Evolutionary conservation across 2,888 invertebrate species (phyloP).

Genomic region (Chymomyza fuscimana): DNA sequence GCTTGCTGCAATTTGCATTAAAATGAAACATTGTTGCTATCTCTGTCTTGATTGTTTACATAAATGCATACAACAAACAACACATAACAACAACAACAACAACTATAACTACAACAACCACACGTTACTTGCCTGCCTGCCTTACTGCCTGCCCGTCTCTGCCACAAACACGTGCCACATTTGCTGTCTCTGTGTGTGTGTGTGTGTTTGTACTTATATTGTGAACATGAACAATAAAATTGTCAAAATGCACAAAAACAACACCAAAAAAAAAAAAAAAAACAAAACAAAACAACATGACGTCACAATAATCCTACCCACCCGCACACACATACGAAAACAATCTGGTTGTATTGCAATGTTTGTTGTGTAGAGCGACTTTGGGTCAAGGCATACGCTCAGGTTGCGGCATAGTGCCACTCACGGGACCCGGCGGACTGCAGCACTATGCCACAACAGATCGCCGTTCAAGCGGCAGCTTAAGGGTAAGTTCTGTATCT

Average conservation of each 20-base stretch:
- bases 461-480: conserved; percentile 78
- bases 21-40: conserved; percentile 50
- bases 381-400: conserved; percentile 80
- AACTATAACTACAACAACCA: conserved; percentile 23
- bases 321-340: conserved; percentile 42
- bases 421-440: conserved; percentile 79
- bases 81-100: conserved; percentile 11
- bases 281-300: too few relatives aligned
- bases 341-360: conserved; percentile 65
- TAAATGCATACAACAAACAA: conserved; percentile 8
- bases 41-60: conserved; percentile 60
- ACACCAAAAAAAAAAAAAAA: conserved; percentile 16
- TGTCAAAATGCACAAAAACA: conserved; percentile 43
- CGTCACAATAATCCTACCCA: conserved; percentile 3
- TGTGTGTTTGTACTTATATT: conserved; percentile 34
- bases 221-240: conserved; percentile 34
- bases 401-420: conserved; percentile 80
- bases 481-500: conserved; percentile 77
- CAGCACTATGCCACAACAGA: conserved; percentile 80
- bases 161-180: conserved; percentile 19
- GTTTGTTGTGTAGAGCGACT: conserved; percentile 79
- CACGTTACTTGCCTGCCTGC: conserved; percentile 48
- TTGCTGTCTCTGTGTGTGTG: conserved; percentile 29
- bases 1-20: conserved; percentile 54
- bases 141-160: conserved; percentile 36